Percentiles rank a stretch among this genome's conserved stretches.
These are phyloP conservation scores for Platanista minor DNA, from an alignment of 2,113 vertebrate species.

Conservation along the genomic window DNA sequence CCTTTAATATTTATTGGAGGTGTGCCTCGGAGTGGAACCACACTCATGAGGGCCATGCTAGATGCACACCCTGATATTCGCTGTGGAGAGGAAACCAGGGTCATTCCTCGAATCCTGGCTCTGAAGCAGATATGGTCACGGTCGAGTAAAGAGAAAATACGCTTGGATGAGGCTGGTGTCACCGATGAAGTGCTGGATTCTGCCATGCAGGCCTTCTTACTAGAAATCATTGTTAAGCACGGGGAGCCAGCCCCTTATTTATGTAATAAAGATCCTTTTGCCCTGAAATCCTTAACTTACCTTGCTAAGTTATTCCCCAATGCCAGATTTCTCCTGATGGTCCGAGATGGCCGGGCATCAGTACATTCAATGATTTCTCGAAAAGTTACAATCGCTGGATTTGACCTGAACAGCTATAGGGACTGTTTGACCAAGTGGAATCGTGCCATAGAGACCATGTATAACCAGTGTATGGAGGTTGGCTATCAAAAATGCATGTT, in stretches of 20 bases:
- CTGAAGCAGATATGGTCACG: conserved; percentile 99
- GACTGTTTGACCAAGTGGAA: conserved; percentile 99
- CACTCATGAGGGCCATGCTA: conserved; percentile 96
- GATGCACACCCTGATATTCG: conserved; percentile 95
- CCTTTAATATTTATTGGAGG: conserved; percentile 96
- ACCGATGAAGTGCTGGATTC: conserved; percentile 96
- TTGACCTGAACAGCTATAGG: conserved; percentile 95
- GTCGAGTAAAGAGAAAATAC: conserved; percentile 95
- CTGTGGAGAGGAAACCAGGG: conserved; percentile 95
- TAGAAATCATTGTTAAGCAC: conserved; percentile 97
- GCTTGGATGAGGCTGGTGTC: conserved; percentile 95
- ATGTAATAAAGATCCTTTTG: conserved; percentile 98
- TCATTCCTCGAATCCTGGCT: conserved; percentile 95
- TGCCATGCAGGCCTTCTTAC: conserved; percentile 95
- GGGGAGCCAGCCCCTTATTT: conserved; percentile 94
- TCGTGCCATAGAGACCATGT: conserved; percentile 97
- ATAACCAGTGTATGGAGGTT: conserved; percentile 95
- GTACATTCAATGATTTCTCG: conserved; percentile 99
- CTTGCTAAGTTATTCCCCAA: conserved; percentile 95
- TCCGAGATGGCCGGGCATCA: conserved; percentile 93
- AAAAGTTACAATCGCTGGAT: conserved; percentile 97
- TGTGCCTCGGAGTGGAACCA: conserved; percentile 95
- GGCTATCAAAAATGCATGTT: conserved; percentile 89
- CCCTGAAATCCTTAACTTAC: conserved; percentile 94
- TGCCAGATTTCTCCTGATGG: conserved; percentile 96